Base-by-base conservation (phyloP, 2,888 invertebrate genomes). In the Perithous albicinctus region DNA sequence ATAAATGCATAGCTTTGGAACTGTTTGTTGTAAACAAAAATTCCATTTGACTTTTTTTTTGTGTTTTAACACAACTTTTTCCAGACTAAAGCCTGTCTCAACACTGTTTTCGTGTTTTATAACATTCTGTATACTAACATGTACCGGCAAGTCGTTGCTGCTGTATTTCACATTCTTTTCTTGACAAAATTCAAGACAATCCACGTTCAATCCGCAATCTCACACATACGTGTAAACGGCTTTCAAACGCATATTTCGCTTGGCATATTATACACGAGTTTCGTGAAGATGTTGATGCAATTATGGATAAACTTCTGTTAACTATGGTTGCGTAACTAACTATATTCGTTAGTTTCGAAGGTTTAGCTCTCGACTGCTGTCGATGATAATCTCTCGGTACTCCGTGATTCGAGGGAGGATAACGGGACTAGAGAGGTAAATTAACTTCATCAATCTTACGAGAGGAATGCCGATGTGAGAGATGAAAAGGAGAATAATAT, bases 241-340 rank as follows among this genome's bases (percentile, higher is more conserved):
- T 46, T 46, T 5, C 0, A 7, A 10, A 61, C 38, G 3, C 6
- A 12, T 12, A 12, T n/a, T n/a, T n/a, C 18, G 18, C 1, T 6
- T 32, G 15, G 20, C 29, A 12, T 10, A 35, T 48, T 20, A n/a
- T 56, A 10, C 41, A 3, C 41, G 56, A 70, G 15, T 70, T 70
- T 70, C 23, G 29, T 1, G 18, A 70, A 70, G 41, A 70, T 56
- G 41, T 56, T 69, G n/a, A 69, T 54, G 20, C n/a, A 69, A 54
- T 69, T 26, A 56, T 3, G 48, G 6, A n/a, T 10, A 10, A 15
- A 15, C 38, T 23, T 18, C 38, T 1, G 38, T n/a, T 8, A 15
- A 41, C 29, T n/a, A 38, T 15, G 48, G 29, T 56, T 26, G n/a
- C 56, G n/a, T 8, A 18, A 2, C 23, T 15, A 18, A n/a, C n/a